Conservation (phyloP, 2,113 vertebrate genomes). For the Eira barbara region DNA sequence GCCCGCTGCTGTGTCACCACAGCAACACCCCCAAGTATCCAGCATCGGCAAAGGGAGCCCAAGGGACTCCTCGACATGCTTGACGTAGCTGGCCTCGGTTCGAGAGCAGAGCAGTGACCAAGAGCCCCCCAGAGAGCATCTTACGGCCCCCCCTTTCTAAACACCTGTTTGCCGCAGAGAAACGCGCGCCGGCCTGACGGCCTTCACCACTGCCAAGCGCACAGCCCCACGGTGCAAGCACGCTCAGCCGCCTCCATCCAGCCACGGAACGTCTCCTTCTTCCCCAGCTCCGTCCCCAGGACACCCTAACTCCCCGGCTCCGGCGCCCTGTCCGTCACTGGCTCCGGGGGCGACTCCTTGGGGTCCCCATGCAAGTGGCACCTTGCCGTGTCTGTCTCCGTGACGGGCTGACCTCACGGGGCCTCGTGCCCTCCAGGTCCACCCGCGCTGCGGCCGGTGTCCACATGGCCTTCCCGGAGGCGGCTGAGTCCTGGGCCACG, state of each 20-base stretch:
- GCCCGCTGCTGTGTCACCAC: neutral
- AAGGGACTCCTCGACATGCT: neutral
- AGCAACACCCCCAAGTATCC: too few species aligned
- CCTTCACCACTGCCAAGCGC: neutral
- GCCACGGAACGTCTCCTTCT: too few species aligned
- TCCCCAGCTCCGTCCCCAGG: neutral
- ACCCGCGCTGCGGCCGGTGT: fast-evolving
- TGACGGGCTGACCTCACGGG: neutral
- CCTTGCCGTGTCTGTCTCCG: neutral
- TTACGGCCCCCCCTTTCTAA: neutral
- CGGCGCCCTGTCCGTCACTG: neutral
- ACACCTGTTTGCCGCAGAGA: neutral
- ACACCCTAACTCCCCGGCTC: neutral
- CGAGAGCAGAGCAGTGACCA: neutral
- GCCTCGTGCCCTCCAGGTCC: too few species aligned
- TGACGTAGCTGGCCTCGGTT: too few species aligned
- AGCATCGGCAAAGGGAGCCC: neutral
- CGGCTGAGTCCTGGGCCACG: neutral
- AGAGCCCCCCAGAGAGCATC: neutral
- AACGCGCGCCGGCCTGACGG: neutral
- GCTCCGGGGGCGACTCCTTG: neutral
- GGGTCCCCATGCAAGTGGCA: fast-evolving
- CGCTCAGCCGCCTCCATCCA: fast-evolving
- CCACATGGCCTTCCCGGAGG: neutral
- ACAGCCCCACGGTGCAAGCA: fast-evolving